Conservation (phyloP, 1,140 invertebrate species). For the Scaptomyza pallida region DNA sequence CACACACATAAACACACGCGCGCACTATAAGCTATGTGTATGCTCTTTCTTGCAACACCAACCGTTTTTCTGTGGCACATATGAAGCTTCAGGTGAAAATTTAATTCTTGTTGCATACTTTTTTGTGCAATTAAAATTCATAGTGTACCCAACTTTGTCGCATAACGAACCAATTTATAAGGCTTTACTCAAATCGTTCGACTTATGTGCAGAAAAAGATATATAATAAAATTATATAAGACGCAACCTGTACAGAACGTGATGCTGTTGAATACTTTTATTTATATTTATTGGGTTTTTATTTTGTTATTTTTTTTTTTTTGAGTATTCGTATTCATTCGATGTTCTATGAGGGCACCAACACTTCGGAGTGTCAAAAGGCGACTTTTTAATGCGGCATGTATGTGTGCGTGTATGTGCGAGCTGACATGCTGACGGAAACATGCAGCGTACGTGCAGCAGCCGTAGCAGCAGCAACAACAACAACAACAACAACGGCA, state of each 20-base stretch:
- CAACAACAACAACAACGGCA: too few species aligned
- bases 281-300: neutral
- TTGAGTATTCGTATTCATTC: constrained; percentile 6
- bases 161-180: neutral
- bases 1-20: constrained; percentile 5
- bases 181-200: constrained; percentile 6
- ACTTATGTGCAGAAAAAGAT: too few species aligned
- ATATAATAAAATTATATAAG: constrained; percentile 3
- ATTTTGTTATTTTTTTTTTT: neutral
- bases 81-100: neutral
- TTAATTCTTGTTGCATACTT: neutral
- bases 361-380: constrained; percentile 19
- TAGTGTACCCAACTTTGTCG: neutral
- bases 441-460: constrained; percentile 54
- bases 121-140: neutral
- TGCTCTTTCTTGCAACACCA: neutral
- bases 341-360: constrained; percentile 7
- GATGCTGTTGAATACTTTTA: constrained; percentile 1
- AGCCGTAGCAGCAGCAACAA: constrained; percentile 35
- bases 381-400: constrained; percentile 14
- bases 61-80: neutral
- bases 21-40: neutral
- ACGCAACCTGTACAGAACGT: neutral
- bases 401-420: constrained; percentile 30
- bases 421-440: constrained; percentile 74